Conservation (phyloP, 2,797 vertebrate species). For the Oreochromis mossambicus region DNA sequence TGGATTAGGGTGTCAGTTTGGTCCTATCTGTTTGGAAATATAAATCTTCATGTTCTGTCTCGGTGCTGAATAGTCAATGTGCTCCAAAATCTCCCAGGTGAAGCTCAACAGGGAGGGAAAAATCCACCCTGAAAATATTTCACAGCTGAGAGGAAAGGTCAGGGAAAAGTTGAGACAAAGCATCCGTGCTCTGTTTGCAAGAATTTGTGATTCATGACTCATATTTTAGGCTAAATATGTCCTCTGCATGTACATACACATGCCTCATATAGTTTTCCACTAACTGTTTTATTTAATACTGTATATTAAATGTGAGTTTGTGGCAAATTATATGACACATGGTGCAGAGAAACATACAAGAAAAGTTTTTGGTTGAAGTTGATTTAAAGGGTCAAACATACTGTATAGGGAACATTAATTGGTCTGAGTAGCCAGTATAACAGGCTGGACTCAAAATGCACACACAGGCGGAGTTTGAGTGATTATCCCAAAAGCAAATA, state of each 20-base stretch:
- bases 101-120: background rate
- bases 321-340: background rate
- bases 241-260: background rate
- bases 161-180: background rate
- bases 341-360: background rate
- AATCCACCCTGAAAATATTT: background rate
- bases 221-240: background rate
- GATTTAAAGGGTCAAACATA: background rate
- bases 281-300: background rate
- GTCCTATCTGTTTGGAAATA: background rate
- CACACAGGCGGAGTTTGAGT: background rate
- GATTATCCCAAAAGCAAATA: background rate
- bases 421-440: background rate
- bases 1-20: background rate
- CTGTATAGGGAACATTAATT: background rate
- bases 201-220: background rate
- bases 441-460: background rate
- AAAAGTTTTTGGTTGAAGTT: background rate
- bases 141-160: background rate
- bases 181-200: background rate
- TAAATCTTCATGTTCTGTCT: background rate
- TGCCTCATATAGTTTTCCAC: background rate
- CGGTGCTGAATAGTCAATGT: background rate
- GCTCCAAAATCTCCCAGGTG: background rate
- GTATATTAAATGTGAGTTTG: background rate